Evolutionary conservation across 2,888 invertebrate genomes (phyloP).

Genomic region (Eurois occulta): DNA sequence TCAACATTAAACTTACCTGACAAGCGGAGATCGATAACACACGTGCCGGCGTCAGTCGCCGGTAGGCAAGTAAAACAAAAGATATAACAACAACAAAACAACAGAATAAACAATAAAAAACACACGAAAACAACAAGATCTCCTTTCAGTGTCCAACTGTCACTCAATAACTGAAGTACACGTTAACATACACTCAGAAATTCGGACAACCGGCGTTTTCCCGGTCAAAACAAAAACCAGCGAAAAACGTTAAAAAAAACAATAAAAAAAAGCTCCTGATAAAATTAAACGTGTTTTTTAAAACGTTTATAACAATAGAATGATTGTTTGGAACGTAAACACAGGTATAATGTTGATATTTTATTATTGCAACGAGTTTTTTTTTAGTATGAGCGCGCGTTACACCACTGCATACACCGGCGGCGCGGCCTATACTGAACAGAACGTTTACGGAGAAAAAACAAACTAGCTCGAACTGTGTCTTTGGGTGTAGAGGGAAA

Average conservation of each 20-base stretch:
- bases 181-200: conserved; percentile 74
- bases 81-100: conserved; percentile 65
- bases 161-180: conserved; percentile 77
- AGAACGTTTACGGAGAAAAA: conserved; percentile 75
- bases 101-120: conserved; percentile 73
- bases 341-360: conserved; percentile 72
- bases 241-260: conserved; percentile 73
- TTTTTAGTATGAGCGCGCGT: conserved; percentile 70
- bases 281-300: conserved; percentile 54
- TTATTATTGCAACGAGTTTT: conserved; percentile 69
- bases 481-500: conserved; percentile 81
- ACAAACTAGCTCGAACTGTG: conserved; percentile 75
- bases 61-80: conserved; percentile 69
- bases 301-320: conserved; percentile 60
- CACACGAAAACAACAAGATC: conserved; percentile 67
- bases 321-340: conserved; percentile 64
- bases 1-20: conserved; percentile 74
- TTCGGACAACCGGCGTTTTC: conserved; percentile 83
- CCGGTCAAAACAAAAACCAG: conserved; percentile 82
- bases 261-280: conserved; percentile 68
- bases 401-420: conserved; percentile 77
- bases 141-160: conserved; percentile 71
- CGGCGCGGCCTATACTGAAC: conserved; percentile 84
- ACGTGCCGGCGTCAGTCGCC: conserved; percentile 78
- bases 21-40: conserved; percentile 79